Base-by-base conservation (phyloP, 2,888 invertebrate genomes). In the Dryobotodes eremita region DNA sequence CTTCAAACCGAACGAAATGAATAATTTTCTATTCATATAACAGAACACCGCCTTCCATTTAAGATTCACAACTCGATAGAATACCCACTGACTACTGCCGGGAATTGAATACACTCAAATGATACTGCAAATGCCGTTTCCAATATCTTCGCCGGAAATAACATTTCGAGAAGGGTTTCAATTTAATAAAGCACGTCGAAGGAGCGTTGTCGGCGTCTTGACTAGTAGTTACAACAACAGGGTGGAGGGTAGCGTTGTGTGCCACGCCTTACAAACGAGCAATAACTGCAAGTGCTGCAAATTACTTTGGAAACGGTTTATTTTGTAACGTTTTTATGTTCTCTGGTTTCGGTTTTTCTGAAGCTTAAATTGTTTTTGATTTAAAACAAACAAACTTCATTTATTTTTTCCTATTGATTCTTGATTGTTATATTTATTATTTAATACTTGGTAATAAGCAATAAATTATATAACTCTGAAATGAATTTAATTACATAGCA, bases 171-270 rank as follows among this genome's bases (percentile, higher is more conserved):
- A 77, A 68, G 75, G 78, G 80, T 86, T 87, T 87, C 88, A 73
- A 79, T 90, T 89, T 84, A 90, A 89, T 90, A 90, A 90, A 79
- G 88, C 88, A 89, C 89, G 80, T 83, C 53, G 76, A 77, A 61
- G 74, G 78, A 79, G 64, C 55, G 70, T 80, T 75, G 85, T 82
- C 74, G 78, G 64, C 77, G 72, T 79, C 79, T 71, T 82, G 79
- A 86, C 77, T 84, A 76, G 74, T 73, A 75, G 77, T 80, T 82
- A 82, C 89, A 83, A 84, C 82, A 86, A 82, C 79, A 64, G 66
- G 55, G 78, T 76, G 42, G 31, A 23, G 13, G 76, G 75, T 79
- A 76, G 68, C 68, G 57, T 31, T n/a, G 59, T 74, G 76, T 26
- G 53, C 53, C 66, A 83, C 72, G 80, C 73, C 75, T 70, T 11